Percentiles rank a stretch among this genome's conserved stretches.
These are phyloP conservation scores for Bombus impatiens DNA, from an alignment of 1,140 invertebrate genomes.

Conservation along the genomic window DNA sequence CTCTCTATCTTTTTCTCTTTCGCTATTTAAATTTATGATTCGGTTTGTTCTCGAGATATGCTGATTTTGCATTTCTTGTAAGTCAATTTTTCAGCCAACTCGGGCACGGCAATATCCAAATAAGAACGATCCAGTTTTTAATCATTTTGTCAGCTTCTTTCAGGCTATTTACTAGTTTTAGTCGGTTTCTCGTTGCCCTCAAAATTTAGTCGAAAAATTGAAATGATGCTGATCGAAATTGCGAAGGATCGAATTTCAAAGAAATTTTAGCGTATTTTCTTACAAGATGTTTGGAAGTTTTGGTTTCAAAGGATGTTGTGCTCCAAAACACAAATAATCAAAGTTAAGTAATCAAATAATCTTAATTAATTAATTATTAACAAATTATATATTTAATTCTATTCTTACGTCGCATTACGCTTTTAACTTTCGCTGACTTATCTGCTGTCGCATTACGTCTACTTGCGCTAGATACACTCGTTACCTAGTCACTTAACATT, in stretches of 20 bases:
- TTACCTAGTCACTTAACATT: no score
- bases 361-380: no score
- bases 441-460: no score
- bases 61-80: conserved; percentile 14
- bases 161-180: neutral
- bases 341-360: no score
- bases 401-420: no score
- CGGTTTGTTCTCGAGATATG: neutral
- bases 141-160: neutral
- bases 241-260: neutral
- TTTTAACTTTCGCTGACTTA: no score
- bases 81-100: neutral
- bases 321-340: no score
- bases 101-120: neutral
- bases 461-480: no score
- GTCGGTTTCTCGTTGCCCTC: neutral
- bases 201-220: neutral
- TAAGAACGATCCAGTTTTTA: conserved; percentile 1
- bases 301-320: no score
- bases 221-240: neutral
- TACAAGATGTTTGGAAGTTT: no score
- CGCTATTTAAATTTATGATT: conserved; percentile 31
- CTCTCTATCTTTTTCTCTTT: neutral
- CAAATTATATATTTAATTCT: no score
- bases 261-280: neutral